Conservation (phyloP, 92 coral and sea anemone species). For the Plumapathes pennacea region DNA sequence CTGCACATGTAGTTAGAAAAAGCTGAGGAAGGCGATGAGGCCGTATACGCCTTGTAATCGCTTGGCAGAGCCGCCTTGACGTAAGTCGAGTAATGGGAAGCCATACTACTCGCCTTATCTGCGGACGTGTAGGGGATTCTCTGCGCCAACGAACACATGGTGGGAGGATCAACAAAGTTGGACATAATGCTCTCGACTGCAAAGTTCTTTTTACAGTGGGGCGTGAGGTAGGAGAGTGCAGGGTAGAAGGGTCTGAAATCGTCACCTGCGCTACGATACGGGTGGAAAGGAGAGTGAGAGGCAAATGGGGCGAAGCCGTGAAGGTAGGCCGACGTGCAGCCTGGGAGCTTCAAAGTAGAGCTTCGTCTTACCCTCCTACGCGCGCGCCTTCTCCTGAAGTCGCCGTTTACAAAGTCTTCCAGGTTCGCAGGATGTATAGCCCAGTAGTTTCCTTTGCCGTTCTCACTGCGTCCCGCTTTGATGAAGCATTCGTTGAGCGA, state of each 20-base stretch:
- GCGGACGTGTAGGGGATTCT: no score
- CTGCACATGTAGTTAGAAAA: slow-evolving; percentile 36
- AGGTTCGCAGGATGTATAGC: slow-evolving; percentile 96
- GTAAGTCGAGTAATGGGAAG: no score
- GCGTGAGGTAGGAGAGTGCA: slow-evolving; percentile 45
- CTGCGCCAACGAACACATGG: no score
- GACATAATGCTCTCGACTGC: slow-evolving; percentile 74
- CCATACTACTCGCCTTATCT: no score
- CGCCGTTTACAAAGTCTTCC: slow-evolving; percentile 98
- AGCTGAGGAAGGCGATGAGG: slow-evolving; percentile 37
- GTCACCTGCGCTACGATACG: slow-evolving; percentile 58
- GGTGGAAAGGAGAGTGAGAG: slow-evolving; percentile 40
- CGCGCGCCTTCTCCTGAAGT: slow-evolving; percentile 91
- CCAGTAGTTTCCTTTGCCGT: slow-evolving; percentile 99
- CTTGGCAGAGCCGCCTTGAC: not conserved
- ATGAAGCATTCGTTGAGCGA: slow-evolving; percentile 98
- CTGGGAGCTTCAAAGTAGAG: slow-evolving; percentile 62
- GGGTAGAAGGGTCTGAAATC: slow-evolving; percentile 56
- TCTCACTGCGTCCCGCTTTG: slow-evolving; percentile 97
- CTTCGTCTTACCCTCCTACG: slow-evolving; percentile 88
- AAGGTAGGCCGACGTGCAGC: slow-evolving; percentile 46
- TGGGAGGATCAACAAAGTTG: no score
- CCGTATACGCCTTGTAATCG: slow-evolving; percentile 1
- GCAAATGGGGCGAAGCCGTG: slow-evolving; percentile 49
- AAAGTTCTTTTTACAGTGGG: slow-evolving; percentile 58